Conservation (phyloP, 2,797 vertebrate genomes). For the Bradypodion ventrale region DNA sequence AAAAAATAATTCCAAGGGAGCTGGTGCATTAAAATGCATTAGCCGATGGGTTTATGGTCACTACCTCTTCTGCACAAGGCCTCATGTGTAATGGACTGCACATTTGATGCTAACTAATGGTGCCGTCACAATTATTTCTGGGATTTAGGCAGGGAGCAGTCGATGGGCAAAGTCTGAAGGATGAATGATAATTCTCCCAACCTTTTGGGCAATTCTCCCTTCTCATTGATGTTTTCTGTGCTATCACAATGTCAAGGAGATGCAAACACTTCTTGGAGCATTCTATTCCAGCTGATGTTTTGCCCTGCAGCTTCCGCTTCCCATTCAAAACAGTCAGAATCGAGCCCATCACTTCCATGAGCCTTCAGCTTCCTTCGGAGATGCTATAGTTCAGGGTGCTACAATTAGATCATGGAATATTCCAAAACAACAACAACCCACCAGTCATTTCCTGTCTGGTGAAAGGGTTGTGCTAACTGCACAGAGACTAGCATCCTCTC, state of each 20-base stretch:
- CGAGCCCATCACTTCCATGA: slow-evolving; percentile 17
- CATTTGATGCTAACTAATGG: slow-evolving; percentile 22
- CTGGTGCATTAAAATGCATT: slow-evolving; percentile 22
- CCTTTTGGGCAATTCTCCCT: slow-evolving; percentile 17
- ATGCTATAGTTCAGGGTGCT: background rate
- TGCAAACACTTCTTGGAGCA: background rate
- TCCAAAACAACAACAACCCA: background rate
- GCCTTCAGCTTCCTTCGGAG: background rate
- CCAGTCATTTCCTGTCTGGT: background rate
- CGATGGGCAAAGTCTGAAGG: slow-evolving; percentile 18
- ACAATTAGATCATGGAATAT: slow-evolving; percentile 21
- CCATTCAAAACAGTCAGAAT: background rate
- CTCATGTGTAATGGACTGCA: slow-evolving; percentile 1
- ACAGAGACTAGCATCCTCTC: background rate
- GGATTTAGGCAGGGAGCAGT: slow-evolving; percentile 9
- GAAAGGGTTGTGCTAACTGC: no score
- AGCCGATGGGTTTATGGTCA: slow-evolving; percentile 27
- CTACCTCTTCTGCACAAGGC: slow-evolving; percentile 5
- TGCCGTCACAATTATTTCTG: slow-evolving; percentile 11
- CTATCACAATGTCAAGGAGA: slow-evolving; percentile 27
- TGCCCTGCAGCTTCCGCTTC: background rate
- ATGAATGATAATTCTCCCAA: slow-evolving; percentile 17
- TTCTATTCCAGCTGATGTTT: slow-evolving; percentile 28
- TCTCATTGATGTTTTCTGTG: background rate
- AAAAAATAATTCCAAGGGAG: slow-evolving; percentile 3